A percentile compares a stretch with the other conserved stretches of the same genome.
phyloP scores from a whole-genome alignment of 2,797 vertebrate genomes.

The Danio choprae region DNA sequence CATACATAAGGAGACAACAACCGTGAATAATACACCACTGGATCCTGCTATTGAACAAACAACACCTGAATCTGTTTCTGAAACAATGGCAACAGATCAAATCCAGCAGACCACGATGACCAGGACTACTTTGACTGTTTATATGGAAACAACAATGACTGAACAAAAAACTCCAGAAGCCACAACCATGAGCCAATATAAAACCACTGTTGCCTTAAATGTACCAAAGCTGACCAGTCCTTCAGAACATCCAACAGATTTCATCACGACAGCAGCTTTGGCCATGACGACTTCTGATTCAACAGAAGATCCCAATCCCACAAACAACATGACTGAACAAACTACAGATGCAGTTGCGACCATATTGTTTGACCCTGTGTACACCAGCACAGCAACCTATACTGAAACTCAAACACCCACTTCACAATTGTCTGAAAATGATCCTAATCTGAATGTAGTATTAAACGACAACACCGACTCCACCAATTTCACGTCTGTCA shows the following conservation, averaged over 20 bases:
- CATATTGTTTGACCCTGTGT: not conserved
- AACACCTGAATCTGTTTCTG: not conserved
- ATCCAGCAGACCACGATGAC: not conserved
- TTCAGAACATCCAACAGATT: not conserved
- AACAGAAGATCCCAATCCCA: not conserved
- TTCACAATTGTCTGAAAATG: not conserved
- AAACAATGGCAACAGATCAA: not conserved
- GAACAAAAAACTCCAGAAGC: not conserved
- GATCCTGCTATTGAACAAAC: not conserved
- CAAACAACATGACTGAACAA: not conserved
- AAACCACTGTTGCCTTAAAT: slow-evolving; percentile 1
- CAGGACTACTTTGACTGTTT: not conserved
- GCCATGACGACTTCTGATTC: not conserved
- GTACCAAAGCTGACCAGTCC: not conserved
- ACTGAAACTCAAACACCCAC: not conserved
- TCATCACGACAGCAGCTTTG: not conserved
- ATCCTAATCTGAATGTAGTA: not conserved
- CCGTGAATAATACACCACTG: not conserved
- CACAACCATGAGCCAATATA: not conserved
- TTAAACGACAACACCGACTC: not conserved
- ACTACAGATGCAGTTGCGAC: not conserved
- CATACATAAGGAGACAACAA: not conserved
- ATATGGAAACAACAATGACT: not conserved
- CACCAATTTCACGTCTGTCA: not conserved
- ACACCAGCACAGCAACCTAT: not conserved